A percentile compares a stretch with the other conserved stretches of the same genome.
phyloP scores from a whole-genome alignment of 2,888 invertebrate genomes.

The Drosophila atroscutellata region DNA sequence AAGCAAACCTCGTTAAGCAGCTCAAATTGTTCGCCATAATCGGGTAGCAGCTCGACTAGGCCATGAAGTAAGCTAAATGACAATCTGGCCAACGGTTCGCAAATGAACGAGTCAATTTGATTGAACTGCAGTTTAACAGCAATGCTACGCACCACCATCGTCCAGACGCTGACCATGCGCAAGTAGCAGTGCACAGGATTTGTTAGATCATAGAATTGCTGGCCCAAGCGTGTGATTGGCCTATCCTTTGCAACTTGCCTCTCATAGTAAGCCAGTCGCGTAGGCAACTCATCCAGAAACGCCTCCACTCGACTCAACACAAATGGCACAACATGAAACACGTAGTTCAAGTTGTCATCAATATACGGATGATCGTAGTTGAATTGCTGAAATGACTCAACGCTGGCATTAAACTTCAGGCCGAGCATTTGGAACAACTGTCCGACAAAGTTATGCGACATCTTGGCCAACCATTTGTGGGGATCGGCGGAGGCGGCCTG shows the following conservation, averaged over 20 bases:
- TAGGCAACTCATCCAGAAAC: slow-evolving; percentile 46
- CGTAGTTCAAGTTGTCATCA: slow-evolving; percentile 54
- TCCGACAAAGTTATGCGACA: slow-evolving; percentile 58
- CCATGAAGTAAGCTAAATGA: slow-evolving; percentile 60
- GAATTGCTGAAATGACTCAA: slow-evolving; percentile 25
- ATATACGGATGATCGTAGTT: slow-evolving; percentile 43
- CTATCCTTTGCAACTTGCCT: background rate
- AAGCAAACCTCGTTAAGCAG: slow-evolving; percentile 42
- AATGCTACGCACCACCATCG: slow-evolving; percentile 37
- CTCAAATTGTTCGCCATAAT: background rate
- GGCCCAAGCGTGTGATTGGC: background rate
- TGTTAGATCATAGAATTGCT: slow-evolving; percentile 26
- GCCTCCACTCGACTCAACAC: slow-evolving; percentile 47
- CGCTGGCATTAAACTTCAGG: slow-evolving; percentile 45
- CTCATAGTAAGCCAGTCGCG: slow-evolving; percentile 12
- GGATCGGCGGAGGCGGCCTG: slow-evolving; percentile 32
- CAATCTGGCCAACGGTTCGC: slow-evolving; percentile 60
- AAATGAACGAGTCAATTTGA: slow-evolving; percentile 35
- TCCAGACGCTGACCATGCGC: slow-evolving; percentile 45
- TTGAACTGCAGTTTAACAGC: slow-evolving; percentile 15
- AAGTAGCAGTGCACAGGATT: slow-evolving; percentile 58
- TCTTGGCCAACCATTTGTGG: slow-evolving; percentile 46
- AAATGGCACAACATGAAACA: slow-evolving; percentile 46
- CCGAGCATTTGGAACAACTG: slow-evolving; percentile 61
- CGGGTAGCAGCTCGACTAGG: slow-evolving; percentile 44